These are phyloP conservation scores for Andrena chrysosceles DNA, from an alignment of 2,888 invertebrate genomes.

Conservation along the genomic window DNA sequence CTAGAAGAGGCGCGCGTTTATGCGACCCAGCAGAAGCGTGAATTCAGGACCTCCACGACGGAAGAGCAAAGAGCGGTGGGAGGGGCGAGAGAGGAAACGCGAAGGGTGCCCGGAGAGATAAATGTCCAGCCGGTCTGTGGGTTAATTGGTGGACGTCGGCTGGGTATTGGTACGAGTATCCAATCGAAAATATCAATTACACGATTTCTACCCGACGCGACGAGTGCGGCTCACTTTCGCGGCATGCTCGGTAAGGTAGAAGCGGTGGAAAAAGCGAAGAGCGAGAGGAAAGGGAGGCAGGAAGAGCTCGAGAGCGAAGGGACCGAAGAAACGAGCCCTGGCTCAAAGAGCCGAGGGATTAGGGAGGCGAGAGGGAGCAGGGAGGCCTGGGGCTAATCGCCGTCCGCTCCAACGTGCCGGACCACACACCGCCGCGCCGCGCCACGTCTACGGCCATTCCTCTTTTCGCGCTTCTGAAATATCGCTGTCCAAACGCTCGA, in stretches of 20 bases:
- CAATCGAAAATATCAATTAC: slow-evolving; percentile 25
- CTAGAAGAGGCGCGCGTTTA: slow-evolving; percentile 16
- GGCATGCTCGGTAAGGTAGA: not conserved
- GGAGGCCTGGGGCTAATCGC: slow-evolving; percentile 82
- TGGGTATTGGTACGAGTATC: slow-evolving; percentile 30
- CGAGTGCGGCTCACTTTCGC: not conserved
- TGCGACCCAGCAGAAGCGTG: not conserved
- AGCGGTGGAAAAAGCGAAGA: slow-evolving; percentile 21
- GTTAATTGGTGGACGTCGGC: not conserved
- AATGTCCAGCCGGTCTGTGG: no score
- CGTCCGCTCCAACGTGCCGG: slow-evolving; percentile 80
- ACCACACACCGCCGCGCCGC: slow-evolving; percentile 78
- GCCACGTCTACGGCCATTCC: slow-evolving; percentile 68
- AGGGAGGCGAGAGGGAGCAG: slow-evolving; percentile 64
- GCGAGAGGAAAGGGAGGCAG: slow-evolving; percentile 38
- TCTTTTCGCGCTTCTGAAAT: slow-evolving; percentile 73
- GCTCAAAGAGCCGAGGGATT: slow-evolving; percentile 71
- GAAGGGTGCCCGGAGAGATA: not conserved
- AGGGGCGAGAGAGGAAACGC: not conserved
- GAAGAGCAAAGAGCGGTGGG: not conserved
- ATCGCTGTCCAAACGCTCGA: slow-evolving; percentile 68
- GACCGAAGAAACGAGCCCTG: slow-evolving; percentile 67
- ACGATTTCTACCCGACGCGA: slow-evolving; percentile 12
- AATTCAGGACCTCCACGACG: slow-evolving; percentile 26
- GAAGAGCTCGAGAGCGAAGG: slow-evolving; percentile 36